Evolutionary conservation across 2,888 invertebrate genomes (phyloP), one percentile per base, ranked within the genome.

Genomic region (Euplexia lucipara): DNA sequence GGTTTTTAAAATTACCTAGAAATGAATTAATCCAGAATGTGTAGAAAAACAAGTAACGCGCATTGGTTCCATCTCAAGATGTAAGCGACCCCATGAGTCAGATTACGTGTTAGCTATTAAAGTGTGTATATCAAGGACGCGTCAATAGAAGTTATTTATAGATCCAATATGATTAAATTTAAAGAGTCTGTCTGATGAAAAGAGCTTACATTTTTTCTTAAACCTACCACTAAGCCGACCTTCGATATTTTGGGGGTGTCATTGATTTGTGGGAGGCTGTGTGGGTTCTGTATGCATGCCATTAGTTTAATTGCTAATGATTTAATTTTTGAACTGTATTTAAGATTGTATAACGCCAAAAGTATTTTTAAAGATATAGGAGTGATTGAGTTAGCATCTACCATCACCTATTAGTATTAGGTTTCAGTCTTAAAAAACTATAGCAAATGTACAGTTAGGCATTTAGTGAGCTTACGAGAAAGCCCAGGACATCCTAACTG

Each of bases 401-500:
- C 8, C 2, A 41, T 8, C 9, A 12, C n/a, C 9, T 34, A 26
- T 39, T 6, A 20, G 14, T 7, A 20, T 3, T 34, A 32, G 39
- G 30, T 6, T 9, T 45, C 1, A 20, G 10, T 16, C 10, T 41
- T 4, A 7, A 42, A 51, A 58, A 56, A 45, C n/a, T 30, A 34
- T 44, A 16, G 10, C 5, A 30, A 49, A 52, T 39, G n/a, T 35
- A 47, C 44, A 42, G 14, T 54, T 16, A 48, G 32, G 20, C 39
- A 42, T 73, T 71, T 48, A 48, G 45, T 34, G 32, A 56, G 68
- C 62, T 63, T 70, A 62, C 58, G 70, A 78, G 66, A 76, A 81
- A 77, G 77, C 76, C 72, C 45, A 68, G 64, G 63, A 71, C 63
- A 57, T 63, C n/a, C 74, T 82, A 85, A 89, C 86, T 89, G 89